Evolutionary conservation across 2,113 vertebrate genomes (phyloP), one percentile per base, ranked within the genome.

Genomic region (Ptyas mucosa): DNA sequence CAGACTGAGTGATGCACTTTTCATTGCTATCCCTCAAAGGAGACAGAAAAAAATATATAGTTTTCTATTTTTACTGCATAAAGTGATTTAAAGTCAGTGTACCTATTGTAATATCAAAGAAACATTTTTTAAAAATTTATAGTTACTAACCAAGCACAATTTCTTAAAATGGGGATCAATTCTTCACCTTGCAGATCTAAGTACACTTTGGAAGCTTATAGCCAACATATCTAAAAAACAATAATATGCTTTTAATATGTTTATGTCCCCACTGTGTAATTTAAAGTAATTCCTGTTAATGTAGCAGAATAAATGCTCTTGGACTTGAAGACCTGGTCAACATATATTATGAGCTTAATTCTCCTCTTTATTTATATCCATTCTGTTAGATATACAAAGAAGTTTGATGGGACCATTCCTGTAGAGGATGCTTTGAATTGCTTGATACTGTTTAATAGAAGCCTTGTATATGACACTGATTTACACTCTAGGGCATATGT

Each of bases 101-200:
- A 87, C 51, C 18, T 26, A 81, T 21, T 85, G 26, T 23, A 81
- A 18, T 88, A n/a, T 18, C 1, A 12, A 43, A 95, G 52, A 94
- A 90, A 15, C 24, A 26, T 1, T 86, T 86, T 88, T 90, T 61
- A 1, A 29, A 34, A 69, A 69, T 94, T 29, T 53, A 29, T 3
- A 86, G 34, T 53, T 54, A 94, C 93, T 91, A 92, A 51, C 24
- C 88, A 90, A 52, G 90, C 90, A 90, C 54, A 57, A 58, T 12
- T 94, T 93, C 85, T 54, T 61, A 15, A 90, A 93, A 86, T 0
- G n/a, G 61, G 8, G 53, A 90, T 93, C 46, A 85, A 2, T 69
- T 89, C 0, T 1, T 20, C 64, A 94, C 93, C 46, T 8, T 0
- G 1, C 87, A 94, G 55, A 49, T 90, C 85, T 61, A 88, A 61